phyloP scores from a whole-genome alignment of 2,113 vertebrate genomes.

The Struthio camelus region DNA sequence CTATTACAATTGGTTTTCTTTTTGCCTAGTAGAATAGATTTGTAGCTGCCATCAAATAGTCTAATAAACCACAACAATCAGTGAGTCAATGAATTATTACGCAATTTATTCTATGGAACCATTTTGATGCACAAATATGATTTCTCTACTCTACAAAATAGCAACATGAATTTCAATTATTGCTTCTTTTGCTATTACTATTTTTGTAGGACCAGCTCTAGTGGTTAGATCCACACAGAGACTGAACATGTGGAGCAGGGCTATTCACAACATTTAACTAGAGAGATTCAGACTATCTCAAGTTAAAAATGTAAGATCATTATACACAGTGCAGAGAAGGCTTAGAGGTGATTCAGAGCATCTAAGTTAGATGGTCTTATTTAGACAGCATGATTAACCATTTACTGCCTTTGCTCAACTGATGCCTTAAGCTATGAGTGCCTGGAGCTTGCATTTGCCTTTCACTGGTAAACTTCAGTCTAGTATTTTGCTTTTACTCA shows the following conservation, averaged over 20 bases:
- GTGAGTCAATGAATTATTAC: neutral
- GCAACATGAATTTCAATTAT: neutral
- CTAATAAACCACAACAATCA: constrained; percentile 8
- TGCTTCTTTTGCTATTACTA: neutral
- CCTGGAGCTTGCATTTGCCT: neutral
- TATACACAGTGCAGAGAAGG: neutral
- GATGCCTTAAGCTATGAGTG: neutral
- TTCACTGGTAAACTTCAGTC: neutral
- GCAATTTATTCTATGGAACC: neutral
- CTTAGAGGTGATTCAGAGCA: neutral
- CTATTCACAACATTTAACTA: neutral
- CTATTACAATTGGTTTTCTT: neutral
- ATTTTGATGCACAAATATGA: neutral
- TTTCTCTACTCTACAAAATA: neutral
- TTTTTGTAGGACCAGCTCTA: neutral
- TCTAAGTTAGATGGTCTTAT: neutral
- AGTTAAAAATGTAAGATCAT: neutral
- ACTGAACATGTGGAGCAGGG: neutral
- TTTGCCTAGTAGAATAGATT: neutral
- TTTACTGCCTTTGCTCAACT: neutral
- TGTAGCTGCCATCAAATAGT: neutral
- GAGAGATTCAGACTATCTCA: neutral
- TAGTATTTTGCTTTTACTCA: neutral
- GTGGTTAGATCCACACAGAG: neutral
- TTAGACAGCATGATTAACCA: neutral